A percentile compares a stretch with the other conserved stretches of the same genome.
Evolutionary conservation across 2,797 vertebrate species (phyloP).

Genomic region (Argyrosomus regius): DNA sequence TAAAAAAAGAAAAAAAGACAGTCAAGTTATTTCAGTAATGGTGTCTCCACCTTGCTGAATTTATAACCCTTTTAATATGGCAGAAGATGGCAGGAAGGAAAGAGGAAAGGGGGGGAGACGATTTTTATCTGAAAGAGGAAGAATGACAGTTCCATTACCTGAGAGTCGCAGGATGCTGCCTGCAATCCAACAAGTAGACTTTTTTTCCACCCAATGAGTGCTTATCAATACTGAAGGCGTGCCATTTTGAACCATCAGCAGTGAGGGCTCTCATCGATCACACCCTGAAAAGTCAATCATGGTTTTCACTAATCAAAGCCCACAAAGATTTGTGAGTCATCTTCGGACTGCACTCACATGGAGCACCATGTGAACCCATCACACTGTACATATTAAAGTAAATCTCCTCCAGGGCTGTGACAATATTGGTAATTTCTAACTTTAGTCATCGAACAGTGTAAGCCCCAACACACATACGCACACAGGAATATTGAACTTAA

Average conservation of each 20-base stretch:
- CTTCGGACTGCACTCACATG: conserved; percentile 36
- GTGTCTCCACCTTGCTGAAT: conserved; percentile 73
- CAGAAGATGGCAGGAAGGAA: conserved; percentile 68
- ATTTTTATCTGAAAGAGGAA: conserved; percentile 83
- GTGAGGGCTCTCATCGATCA: conserved; percentile 68
- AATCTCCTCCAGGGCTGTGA: conserved; percentile 17
- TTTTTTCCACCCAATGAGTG: conserved; percentile 60
- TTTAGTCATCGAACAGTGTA: background rate
- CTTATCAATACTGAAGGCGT: conserved; percentile 80
- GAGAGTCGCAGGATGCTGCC: conserved; percentile 73
- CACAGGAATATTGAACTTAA: background rate
- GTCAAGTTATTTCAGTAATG: conserved; percentile 74
- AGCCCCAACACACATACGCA: background rate
- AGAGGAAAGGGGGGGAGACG: conserved; percentile 55
- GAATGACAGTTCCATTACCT: conserved; percentile 87
- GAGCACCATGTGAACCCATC: conserved; percentile 20
- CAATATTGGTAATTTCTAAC: conserved; percentile 35
- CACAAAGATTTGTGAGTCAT: conserved; percentile 54
- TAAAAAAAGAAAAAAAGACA: conserved; percentile 49
- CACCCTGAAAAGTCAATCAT: conserved; percentile 71
- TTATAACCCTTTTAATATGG: conserved; percentile 78
- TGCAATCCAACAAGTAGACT: conserved; percentile 78
- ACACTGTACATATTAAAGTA: conserved; percentile 40
- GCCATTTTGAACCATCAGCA: conserved; percentile 70
- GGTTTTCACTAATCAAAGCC: conserved; percentile 72